Conservation (phyloP, 2,113 vertebrate genomes). For the Hirundichthys speculiger region DNA sequence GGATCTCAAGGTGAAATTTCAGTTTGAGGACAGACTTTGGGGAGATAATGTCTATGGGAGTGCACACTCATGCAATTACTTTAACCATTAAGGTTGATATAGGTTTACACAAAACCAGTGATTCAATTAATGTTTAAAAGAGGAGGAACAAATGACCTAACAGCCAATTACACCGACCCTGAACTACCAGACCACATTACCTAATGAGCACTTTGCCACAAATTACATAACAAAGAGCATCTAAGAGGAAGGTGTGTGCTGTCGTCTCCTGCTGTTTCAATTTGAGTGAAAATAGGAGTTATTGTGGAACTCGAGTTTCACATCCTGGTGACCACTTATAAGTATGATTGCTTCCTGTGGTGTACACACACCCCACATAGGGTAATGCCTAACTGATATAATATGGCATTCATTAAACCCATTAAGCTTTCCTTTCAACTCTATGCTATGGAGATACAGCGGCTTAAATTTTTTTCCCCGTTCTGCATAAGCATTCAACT, state of each 20-base stretch:
- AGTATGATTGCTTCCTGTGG: slow-evolving; percentile 53
- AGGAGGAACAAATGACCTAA: slow-evolving; percentile 49
- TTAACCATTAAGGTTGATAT: slow-evolving; percentile 68
- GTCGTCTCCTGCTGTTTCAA: slow-evolving; percentile 25
- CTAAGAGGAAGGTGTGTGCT: slow-evolving; percentile 27
- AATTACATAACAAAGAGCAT: slow-evolving; percentile 62
- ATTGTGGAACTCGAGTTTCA: slow-evolving; percentile 43
- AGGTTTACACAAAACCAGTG: slow-evolving; percentile 59
- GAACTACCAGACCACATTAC: slow-evolving; percentile 59
- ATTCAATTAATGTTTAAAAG: slow-evolving; percentile 72
- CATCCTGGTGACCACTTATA: slow-evolving; percentile 32
- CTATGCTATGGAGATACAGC: slow-evolving; percentile 47
- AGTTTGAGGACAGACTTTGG: slow-evolving; percentile 51
- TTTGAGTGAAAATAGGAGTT: slow-evolving; percentile 46
- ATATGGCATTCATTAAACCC: slow-evolving; percentile 77
- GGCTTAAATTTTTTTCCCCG: slow-evolving; percentile 58
- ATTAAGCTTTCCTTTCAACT: slow-evolving; percentile 61
- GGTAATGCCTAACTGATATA: slow-evolving; percentile 66
- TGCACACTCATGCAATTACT: slow-evolving; percentile 66
- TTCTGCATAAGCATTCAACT: slow-evolving; percentile 40
- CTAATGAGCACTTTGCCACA: slow-evolving; percentile 71
- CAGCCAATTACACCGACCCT: slow-evolving; percentile 68
- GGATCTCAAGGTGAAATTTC: slow-evolving; percentile 64
- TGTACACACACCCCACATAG: slow-evolving; percentile 13
- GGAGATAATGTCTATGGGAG: slow-evolving; percentile 56